Base-by-base conservation (phyloP, 1,140 invertebrate species). In the Telenomus remus region DNA sequence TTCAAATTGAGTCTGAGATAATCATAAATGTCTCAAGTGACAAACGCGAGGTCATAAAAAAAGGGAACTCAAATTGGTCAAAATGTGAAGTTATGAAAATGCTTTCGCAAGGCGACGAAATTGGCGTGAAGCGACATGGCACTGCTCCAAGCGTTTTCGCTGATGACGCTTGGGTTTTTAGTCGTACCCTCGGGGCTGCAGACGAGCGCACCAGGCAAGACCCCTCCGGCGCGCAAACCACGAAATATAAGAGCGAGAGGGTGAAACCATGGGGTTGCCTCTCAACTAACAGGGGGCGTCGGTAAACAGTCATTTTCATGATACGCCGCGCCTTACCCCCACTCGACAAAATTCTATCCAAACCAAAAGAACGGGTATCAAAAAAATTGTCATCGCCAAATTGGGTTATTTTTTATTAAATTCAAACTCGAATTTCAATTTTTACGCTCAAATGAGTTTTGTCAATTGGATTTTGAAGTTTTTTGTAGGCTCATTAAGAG, bases 281-380 rank as follows among this genome's bases (percentile, higher is more conserved):
- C 57, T 61, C 50, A 54, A 27, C 19, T 27, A 42, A 57, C 70
- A 66, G 66, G 70, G 75, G 76, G 76, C 72, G 78, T 79, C 53
- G 70, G 76, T 79, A 80, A 80, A 81, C 76, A 81, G 76, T 80
- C 70, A 81, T 80, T 80, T 79, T 79, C 74, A 72, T 79, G 74
- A 80, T 80, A 78, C 61, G 73, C 54, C 60, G 66, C 72, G 78
- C 68, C 66, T 71, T 70, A 54, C 65, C 43, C 53, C 60, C 70
- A 65, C 69, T 50, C 71, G 49, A 12, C 42, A 50, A 64, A 68
- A 70, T 15, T 34, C 9, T 39, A 27, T 27, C 19, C n/a, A n/a
- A 27, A 27, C 19, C 19, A 27, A 27, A 1, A 27, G 19, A 27
- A 27, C 19, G 2, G 19, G 49, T 42, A 33, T 11, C 42, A 42